phyloP scores from a whole-genome alignment of 2,888 invertebrate genomes.

The Julus scandinavius region DNA sequence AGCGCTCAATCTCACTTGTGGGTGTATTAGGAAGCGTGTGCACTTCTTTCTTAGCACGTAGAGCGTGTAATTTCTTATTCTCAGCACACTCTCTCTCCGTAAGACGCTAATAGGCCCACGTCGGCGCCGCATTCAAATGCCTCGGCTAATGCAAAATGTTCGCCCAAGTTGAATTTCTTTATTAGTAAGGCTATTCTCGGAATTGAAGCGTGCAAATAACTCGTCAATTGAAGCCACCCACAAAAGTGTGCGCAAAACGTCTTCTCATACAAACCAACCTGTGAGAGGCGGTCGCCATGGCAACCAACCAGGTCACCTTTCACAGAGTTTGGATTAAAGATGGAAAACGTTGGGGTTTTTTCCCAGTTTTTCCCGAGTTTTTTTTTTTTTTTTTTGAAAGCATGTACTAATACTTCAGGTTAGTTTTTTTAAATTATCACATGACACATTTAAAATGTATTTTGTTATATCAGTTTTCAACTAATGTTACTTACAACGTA shows the following conservation, averaged over 20 bases:
- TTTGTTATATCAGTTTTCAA: no score
- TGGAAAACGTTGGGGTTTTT: neutral
- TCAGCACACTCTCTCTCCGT: neutral
- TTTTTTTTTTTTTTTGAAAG: neutral
- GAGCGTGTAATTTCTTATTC: constrained; percentile 18
- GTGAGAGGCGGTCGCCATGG: neutral
- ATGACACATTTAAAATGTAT: no score
- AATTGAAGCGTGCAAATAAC: constrained; percentile 11
- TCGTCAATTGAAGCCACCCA: neutral
- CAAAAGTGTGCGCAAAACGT: neutral
- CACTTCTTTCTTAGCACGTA: neutral
- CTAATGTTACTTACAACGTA: no score
- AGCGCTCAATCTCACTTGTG: neutral
- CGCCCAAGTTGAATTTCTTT: neutral
- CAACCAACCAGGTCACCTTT: neutral
- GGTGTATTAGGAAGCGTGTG: neutral
- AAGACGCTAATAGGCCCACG: constrained; percentile 11
- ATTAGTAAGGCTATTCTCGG: neutral
- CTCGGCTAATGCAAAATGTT: neutral
- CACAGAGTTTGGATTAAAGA: neutral
- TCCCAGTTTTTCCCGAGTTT: neutral
- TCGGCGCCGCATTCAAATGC: neutral
- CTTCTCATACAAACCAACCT: neutral
- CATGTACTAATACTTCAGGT: no score
- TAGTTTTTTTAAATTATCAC: no score